Percentiles rank a stretch among this genome's conserved stretches.
These are phyloP conservation scores for Champsocephalus gunnari DNA, from an alignment of 2,797 vertebrate genomes.

Conservation along the genomic window DNA sequence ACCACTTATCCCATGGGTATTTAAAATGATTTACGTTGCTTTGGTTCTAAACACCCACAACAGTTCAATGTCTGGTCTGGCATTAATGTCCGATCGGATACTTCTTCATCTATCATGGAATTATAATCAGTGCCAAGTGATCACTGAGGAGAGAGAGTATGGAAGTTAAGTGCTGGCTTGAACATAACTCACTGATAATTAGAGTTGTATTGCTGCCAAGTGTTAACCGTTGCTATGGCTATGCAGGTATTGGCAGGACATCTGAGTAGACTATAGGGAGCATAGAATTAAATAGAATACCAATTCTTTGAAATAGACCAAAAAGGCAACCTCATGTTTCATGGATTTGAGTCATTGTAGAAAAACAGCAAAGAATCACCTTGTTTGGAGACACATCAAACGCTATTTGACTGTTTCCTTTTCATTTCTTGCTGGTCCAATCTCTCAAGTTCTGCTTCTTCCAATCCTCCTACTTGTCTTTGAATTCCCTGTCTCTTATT, in stretches of 20 bases:
- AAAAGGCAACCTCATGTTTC: constrained; percentile 5
- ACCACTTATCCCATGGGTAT: not conserved
- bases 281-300: not conserved
- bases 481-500: no score
- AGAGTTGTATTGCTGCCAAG: constrained; percentile 53
- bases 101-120: constrained; percentile 29
- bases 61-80: constrained; percentile 21
- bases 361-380: not conserved
- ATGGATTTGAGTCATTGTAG: not conserved
- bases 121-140: constrained; percentile 45
- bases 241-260: constrained; percentile 39
- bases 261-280: constrained; percentile 31
- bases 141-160: constrained; percentile 5
- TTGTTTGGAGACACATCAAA: not conserved
- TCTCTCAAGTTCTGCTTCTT: not conserved
- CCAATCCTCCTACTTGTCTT: not conserved
- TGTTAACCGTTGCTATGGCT: constrained; percentile 35
- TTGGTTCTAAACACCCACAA: not conserved
- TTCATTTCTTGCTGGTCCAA: not conserved
- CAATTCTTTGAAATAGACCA: constrained; percentile 4
- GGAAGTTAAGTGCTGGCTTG: constrained; percentile 39
- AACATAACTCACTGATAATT: constrained; percentile 65
- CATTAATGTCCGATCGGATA: constrained; percentile 20
- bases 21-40: not conserved
- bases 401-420: not conserved